Evolutionary conservation across 1,140 invertebrate species (phyloP).

Genomic region (Heliconius hewitsoni): DNA sequence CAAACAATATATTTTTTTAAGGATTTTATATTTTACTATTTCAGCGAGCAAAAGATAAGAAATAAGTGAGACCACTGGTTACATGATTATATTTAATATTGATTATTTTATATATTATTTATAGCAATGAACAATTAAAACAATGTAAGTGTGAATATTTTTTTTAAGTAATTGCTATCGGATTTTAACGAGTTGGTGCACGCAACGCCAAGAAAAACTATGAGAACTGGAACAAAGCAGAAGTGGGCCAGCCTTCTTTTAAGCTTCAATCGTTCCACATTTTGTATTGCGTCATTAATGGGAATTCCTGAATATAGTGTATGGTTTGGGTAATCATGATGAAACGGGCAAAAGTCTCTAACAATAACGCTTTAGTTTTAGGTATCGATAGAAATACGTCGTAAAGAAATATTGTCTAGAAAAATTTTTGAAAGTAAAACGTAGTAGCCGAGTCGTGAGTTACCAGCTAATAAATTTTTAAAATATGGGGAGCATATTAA

Average conservation of each 20-base stretch:
- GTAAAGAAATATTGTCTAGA: conserved; percentile 48
- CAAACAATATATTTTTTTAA: too few relatives aligned
- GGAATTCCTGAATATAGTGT: conserved; percentile 58
- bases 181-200: conserved; percentile 29
- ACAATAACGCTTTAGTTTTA: conserved; percentile 55
- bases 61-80: too few relatives aligned
- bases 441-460: conserved; percentile 49
- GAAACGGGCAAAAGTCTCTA: conserved; percentile 56
- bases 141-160: background rate
- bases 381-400: conserved; percentile 44
- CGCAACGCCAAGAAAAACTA: conserved; percentile 30
- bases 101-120: too few relatives aligned
- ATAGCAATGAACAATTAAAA: too few relatives aligned
- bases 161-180: background rate
- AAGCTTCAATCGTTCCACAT: conserved; percentile 50
- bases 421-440: conserved; percentile 53
- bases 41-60: too few relatives aligned
- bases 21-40: too few relatives aligned
- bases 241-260: conserved; percentile 49
- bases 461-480: conserved; percentile 67
- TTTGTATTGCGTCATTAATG: conserved; percentile 58
- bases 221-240: conserved; percentile 43
- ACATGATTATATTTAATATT: too few relatives aligned
- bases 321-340: conserved; percentile 55
- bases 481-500: conserved; percentile 53